Evolutionary conservation across 2,113 vertebrate species (phyloP), one percentile per base, ranked within the genome.

Genomic region (Grus americana): DNA sequence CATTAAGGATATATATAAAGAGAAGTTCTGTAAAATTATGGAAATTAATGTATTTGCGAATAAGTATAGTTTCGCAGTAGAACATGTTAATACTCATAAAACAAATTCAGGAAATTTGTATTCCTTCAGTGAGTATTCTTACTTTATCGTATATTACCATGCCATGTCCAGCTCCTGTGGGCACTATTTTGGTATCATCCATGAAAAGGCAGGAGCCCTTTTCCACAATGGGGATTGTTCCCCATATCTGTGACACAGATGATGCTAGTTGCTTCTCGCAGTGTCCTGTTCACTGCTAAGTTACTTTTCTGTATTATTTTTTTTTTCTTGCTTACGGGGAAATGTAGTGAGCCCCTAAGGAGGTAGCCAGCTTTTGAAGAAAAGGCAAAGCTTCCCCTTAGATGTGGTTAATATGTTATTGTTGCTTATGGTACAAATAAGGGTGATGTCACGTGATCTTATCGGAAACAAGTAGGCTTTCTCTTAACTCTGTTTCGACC

Each of bases 21-120:
- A 81, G 29, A 93, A 92, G 38, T 73, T 76, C 36, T 88, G 6
- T 42, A 58, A 66, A 76, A 92, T 91, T 72, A 30, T 34, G 20
- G 26, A 40, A 79, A 87, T 55, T 10, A 81, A 46, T 27, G 6
- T 68, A 52, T 74, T 76, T 91, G 17, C 10, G 68, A 82, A 55
- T 81, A 67, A 89, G 6, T 32, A 15, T 34, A 59, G 54, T 62
- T 66, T 76, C 62, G 24, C 18, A 36, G 44, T 50, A 27, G 21
- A 54, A 36, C 20, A 30, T 26, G 4, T 32, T 79, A 32, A 38
- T 52, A 62, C 8, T 63, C 27, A n/a, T 68, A 65, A 55, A 88
- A 68, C 3, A 76, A 91, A 86, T 58, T 58, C 44, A 68, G 34
- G 32, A 82, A 26, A 88, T 20, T n/a, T 44, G 17, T 38, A 6